Base-by-base conservation (phyloP, 1,140 invertebrate species). In the Drosophila nasuta region DNA sequence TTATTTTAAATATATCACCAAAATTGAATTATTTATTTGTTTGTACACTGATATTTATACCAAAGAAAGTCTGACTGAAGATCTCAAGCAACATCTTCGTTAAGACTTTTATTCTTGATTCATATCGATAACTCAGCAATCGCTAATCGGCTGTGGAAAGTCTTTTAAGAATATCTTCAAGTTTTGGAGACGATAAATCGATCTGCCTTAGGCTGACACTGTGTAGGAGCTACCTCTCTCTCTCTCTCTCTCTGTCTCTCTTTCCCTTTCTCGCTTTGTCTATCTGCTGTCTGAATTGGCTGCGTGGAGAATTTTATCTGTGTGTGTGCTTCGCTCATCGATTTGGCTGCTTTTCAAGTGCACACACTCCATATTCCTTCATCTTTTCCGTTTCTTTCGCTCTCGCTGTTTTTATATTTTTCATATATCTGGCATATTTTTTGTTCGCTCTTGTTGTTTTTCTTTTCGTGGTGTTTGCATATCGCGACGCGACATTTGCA, bases 291-390 rank as follows among this genome's bases (percentile, higher is more conserved):
- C 35, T 38, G 30, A 6, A 33, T 33, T 59, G 46, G 33, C n/a
- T 58, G 30, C 45, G 41, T 51, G 69, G 35, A 11, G 28, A 56
- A 58, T 48, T 71, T 78, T 49, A 68, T 58, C 46, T 51, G 64
- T 83, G 68, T 30, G 52, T 3, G 51, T 56, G 65, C 57, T 73
- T 45, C 64, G 20, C 20, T 25, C 64, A 74, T 74, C 71, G 71
- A 74, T 74, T 74, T 69, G 57, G 48, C 49, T 60, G 71, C 71
- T 69, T 74, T 74, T 74, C 71, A 74, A 74, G 71, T 74, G 71
- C 71, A 69, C 71, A 60, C 66, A 33, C 48, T 51, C 67, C 48
- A 35, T 67, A 45, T 46, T 45, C 64, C 48, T 17, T 48, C 25
- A 25, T 58, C 56, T 17, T 25, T 48, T 28, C 11, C 10, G 1